Base-by-base conservation (phyloP, 2,113 vertebrate genomes). In the Melanerpes formicivorus region DNA sequence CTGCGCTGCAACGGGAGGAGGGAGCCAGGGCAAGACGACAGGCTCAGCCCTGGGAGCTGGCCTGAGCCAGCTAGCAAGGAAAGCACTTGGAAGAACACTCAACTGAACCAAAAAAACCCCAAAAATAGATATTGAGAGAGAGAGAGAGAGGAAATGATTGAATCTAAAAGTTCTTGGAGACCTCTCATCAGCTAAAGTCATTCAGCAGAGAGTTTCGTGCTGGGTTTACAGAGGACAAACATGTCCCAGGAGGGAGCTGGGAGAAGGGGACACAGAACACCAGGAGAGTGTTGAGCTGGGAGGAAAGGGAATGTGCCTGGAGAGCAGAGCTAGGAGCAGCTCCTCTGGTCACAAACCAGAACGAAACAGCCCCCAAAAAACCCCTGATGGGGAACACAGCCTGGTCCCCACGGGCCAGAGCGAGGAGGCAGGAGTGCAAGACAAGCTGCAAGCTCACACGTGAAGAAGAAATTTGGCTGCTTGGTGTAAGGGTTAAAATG, bases 161-260 rank as follows among this genome's bases (percentile, higher is more conserved):
- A 56, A 29, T 42, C 74, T 59, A 54, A 40, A 32, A 79, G 22
- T 60, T 54, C 59, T 27, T 76, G 14, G 64, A 76, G 44, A 60
- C 18, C 59, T 48, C 65, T 27, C 1, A 0, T 73, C 66, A 76
- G 50, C 60, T 32, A 8, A 65, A 84, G 37, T 13, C 44, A 84
- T 2, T 71, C 5, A 75, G 62, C 42, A 55, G 59, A 56, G 44
- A 32, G 18, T 14, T 55, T 83, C 70, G 19, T 34, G 59, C 55
- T 62, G 56, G 62, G 30, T 65, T 83, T 88, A 46, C 40, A 63
- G 30, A 65, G 55, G 75, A 79, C 85, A 84, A 94, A 81, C 48
- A 14, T 22, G 22, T 52, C 50, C 9, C 6, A 54, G 44, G 62
- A 65, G 60, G 29, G 32, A n/a, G 2, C 25, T 4, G 44, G 82